A percentile compares a stretch with the other conserved stretches of the same genome.
These are phyloP conservation scores for Sminthurides bifidus DNA, from an alignment of 1,140 invertebrate species.

Conservation along the genomic window DNA sequence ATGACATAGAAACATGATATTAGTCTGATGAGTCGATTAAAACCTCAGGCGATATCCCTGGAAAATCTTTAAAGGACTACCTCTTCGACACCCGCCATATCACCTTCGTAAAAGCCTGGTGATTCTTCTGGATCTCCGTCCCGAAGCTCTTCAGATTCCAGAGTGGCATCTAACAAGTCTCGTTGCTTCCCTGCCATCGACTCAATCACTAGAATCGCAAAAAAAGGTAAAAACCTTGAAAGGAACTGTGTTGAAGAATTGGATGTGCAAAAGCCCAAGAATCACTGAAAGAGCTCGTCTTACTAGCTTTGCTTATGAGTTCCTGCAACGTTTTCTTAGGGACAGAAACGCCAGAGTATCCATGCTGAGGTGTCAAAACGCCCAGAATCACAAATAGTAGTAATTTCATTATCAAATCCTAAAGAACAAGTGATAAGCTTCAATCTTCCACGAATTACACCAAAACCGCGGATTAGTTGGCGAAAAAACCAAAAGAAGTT, in stretches of 20 bases:
- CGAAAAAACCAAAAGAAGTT: too few relatives aligned
- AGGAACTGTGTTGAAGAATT: background rate
- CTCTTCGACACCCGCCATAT: constrained; percentile 48
- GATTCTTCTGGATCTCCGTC: constrained; percentile 51
- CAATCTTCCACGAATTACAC: too few relatives aligned
- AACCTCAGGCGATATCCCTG: background rate
- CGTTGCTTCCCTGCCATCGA: constrained; percentile 24
- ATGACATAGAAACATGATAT: background rate
- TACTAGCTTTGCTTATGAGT: constrained; percentile 30
- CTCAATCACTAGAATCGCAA: constrained; percentile 27
- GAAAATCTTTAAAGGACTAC: constrained; percentile 10
- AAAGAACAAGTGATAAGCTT: too few relatives aligned
- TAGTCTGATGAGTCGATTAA: background rate
- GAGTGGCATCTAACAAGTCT: constrained; percentile 15
- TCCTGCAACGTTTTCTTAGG: constrained; percentile 25
- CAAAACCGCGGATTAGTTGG: too few relatives aligned
- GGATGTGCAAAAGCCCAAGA: background rate
- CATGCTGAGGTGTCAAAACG: background rate
- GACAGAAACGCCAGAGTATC: constrained; percentile 11
- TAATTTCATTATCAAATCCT: too few relatives aligned
- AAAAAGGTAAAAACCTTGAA: background rate
- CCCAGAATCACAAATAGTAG: too few relatives aligned
- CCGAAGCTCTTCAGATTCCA: background rate
- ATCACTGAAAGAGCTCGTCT: background rate
- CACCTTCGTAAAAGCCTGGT: constrained; percentile 52